Evolutionary conservation across 2,797 vertebrate genomes (phyloP), one percentile per base, ranked within the genome.

Genomic region (Carapus acus): DNA sequence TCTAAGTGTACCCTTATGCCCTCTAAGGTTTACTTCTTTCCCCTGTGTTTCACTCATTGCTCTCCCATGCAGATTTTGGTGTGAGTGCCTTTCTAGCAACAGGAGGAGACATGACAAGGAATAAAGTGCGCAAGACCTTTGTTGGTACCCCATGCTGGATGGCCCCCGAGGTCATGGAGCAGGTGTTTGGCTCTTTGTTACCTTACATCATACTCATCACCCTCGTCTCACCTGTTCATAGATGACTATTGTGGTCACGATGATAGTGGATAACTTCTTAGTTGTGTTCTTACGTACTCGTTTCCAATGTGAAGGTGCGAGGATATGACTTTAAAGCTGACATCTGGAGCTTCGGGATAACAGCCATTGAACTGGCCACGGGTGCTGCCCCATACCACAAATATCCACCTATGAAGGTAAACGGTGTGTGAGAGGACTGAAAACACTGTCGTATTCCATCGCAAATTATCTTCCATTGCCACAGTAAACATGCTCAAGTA

Each of bases 151-250:
- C 94, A 6, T 97, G 94, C 81, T 97, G 94, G 94, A 97, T 97
- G 94, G 94, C 94, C 15, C 94, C 94, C 1, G 94, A 97, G 83
- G 94, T 97, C 55, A 97, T 97, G 94, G 94, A 97, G 49, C 94
- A 97, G 92, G 94, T 96, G 38, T 20, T 60, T 64, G 17, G 8
- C 58, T 47, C 14, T 33, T 33, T 17, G 1, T 24, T 36, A 4
- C 11, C 11, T 33, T 33, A 4, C 13, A 36, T 15, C 13, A 15
- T 3, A 3, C 14, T 15, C 9, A 3, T n/a, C 34, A 7, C n/a
- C n/a, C 13, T n/a, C 4, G 13, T 36, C 13, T 36, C 11, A 8
- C 41, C 9, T 5, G 14, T 39, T 9, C 36, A 9, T 37, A 34
- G 34, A n/a, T n/a, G n/a, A n/a, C n/a, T n/a, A n/a, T n/a, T n/a